These are phyloP conservation scores for Scalopus aquaticus DNA, from an alignment of 2,113 vertebrate genomes.

Conservation along the genomic window DNA sequence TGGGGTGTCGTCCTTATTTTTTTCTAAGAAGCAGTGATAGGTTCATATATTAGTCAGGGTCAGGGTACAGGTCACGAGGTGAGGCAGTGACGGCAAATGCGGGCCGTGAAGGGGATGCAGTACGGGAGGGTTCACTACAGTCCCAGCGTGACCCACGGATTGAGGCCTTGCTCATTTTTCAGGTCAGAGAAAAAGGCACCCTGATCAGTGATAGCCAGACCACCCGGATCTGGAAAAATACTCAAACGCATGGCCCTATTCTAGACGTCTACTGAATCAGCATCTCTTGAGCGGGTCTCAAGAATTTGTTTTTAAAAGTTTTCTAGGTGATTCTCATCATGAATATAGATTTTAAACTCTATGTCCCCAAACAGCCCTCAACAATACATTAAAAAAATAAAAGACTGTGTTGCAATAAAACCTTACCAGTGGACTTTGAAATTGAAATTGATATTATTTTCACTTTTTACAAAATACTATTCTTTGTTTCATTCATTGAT, in stretches of 20 bases:
- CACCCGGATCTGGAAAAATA: neutral
- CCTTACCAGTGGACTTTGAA: neutral
- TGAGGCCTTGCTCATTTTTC: neutral
- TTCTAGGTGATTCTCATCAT: neutral
- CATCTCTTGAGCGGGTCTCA: neutral
- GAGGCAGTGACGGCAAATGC: neutral
- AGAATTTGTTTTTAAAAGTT: neutral
- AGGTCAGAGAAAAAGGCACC: neutral
- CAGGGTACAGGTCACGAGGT: accelerated
- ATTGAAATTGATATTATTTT: neutral
- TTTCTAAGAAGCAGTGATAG: neutral
- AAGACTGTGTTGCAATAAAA: neutral
- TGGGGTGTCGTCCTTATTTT: neutral
- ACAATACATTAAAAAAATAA: neutral
- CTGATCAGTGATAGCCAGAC: neutral
- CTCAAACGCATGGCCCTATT: neutral
- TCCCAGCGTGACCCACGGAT: neutral
- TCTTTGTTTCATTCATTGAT: neutral
- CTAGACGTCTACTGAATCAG: neutral
- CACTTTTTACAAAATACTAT: neutral
- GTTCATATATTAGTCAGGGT: neutral
- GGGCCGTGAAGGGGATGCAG: neutral
- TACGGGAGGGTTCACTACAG: too few relatives aligned
- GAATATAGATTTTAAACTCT: neutral
- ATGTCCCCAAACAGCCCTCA: neutral